phyloP scores from a whole-genome alignment of 2,113 vertebrate species.

The Zingel zingel region DNA sequence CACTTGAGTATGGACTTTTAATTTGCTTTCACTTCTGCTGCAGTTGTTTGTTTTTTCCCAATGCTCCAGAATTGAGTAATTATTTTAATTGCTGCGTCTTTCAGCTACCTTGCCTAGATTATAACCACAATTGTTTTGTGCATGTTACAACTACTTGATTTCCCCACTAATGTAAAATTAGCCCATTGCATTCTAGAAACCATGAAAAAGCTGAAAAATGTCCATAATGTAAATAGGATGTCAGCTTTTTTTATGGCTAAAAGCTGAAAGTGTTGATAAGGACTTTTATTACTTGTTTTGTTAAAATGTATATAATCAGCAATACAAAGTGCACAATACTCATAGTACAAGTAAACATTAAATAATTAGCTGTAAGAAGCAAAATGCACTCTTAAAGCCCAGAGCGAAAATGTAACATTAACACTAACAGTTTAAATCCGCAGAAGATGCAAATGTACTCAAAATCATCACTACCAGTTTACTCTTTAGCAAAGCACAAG shows the following conservation, averaged over 20 bases:
- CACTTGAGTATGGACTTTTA: constrained; percentile 11
- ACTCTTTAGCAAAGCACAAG: neutral
- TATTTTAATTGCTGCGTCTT: constrained; percentile 20
- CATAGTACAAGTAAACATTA: neutral
- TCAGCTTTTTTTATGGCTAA: constrained; percentile 11
- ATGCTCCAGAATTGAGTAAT: constrained; percentile 6
- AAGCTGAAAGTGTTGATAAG: neutral
- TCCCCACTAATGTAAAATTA: constrained; percentile 4
- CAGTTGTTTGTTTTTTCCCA: neutral
- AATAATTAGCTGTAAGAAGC: neutral
- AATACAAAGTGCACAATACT: neutral
- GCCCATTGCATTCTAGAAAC: neutral
- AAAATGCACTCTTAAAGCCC: neutral
- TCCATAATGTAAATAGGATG: neutral
- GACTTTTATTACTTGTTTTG: neutral
- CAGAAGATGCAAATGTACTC: no score
- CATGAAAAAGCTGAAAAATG: neutral
- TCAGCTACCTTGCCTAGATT: constrained; percentile 10
- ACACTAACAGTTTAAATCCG: no score
- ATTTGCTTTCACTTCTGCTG: constrained; percentile 27
- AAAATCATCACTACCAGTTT: no score
- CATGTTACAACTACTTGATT: constrained; percentile 12
- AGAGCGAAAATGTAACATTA: constrained; percentile 1
- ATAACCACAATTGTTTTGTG: constrained; percentile 23
- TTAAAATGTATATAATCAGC: neutral